Conservation (phyloP, 2,797 vertebrate genomes). For the Falco rusticolus region DNA sequence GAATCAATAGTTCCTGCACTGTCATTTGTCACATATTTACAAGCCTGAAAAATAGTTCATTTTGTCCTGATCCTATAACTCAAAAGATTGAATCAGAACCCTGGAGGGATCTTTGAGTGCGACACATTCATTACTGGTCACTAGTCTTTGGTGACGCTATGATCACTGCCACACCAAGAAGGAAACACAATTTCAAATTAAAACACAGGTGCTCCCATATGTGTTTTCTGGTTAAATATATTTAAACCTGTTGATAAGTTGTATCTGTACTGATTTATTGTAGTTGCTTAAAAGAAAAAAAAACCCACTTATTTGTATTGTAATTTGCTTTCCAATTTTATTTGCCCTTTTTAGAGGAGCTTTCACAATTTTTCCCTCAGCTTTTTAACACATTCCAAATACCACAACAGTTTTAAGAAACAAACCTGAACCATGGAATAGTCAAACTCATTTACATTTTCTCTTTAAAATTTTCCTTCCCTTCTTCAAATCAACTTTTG, state of each 20-base stretch:
- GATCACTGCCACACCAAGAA: constrained; percentile 4
- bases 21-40: constrained; percentile 99
- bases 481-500: not conserved
- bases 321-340: not conserved
- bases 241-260: not conserved
- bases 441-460: not conserved
- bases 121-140: constrained; percentile 80
- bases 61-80: constrained; percentile 94
- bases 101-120: constrained; percentile 75
- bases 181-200: constrained; percentile 39
- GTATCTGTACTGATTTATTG: not conserved
- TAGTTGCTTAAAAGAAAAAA: not conserved
- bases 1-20: constrained; percentile 97
- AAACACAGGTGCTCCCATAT: not conserved
- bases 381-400: not conserved
- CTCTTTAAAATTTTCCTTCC: not conserved
- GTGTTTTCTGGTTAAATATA: not conserved
- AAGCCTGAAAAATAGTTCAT: constrained; percentile 98
- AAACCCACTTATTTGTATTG: not conserved
- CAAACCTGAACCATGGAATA: not conserved
- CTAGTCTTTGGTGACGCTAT: constrained; percentile 43
- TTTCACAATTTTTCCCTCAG: not conserved
- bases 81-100: constrained; percentile 87
- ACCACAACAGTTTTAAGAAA: not conserved
- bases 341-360: not conserved